Evolutionary conservation across 2,888 invertebrate species (phyloP).

Genomic region (Ptychoptera contaminata): DNA sequence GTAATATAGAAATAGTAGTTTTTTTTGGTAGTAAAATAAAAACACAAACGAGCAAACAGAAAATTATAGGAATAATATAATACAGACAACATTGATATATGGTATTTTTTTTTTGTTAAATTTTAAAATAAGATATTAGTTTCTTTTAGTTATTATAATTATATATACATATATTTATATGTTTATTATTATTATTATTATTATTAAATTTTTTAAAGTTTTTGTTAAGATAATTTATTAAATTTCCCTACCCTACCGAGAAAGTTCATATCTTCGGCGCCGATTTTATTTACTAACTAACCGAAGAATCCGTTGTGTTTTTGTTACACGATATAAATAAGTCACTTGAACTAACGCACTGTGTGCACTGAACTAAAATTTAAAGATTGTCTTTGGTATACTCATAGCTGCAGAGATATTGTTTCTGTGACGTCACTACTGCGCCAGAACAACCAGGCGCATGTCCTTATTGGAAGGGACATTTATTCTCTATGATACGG

Average conservation of each 20-base stretch:
- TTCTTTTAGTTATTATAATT: not conserved
- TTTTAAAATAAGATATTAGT: not conserved
- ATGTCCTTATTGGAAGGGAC: not conserved
- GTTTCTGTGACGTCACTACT: constrained; percentile 4
- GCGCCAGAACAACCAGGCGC: constrained; percentile 2
- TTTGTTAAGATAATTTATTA: not conserved
- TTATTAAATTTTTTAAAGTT: constrained; percentile 1
- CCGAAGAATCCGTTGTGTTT: constrained; percentile 24
- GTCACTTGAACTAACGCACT: constrained; percentile 23
- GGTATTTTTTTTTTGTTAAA: not conserved
- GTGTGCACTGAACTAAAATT: constrained; percentile 20
- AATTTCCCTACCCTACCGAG: constrained; percentile 27
- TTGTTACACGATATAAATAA: constrained; percentile 1
- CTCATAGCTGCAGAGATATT: too few relatives aligned
- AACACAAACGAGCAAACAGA: too few relatives aligned
- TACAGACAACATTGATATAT: too few relatives aligned
- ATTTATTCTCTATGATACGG: too few relatives aligned
- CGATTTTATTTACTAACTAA: constrained; percentile 30
- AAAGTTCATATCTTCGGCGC: constrained; percentile 34
- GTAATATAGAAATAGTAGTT: too few relatives aligned
- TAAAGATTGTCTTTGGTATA: constrained; percentile 1
- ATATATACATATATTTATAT: not conserved
- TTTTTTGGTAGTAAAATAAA: too few relatives aligned
- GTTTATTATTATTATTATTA: constrained; percentile 2
- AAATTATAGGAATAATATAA: too few relatives aligned